These are phyloP conservation scores for Brachionus rubens DNA, from an alignment of 1,140 invertebrate species.

Conservation along the genomic window DNA sequence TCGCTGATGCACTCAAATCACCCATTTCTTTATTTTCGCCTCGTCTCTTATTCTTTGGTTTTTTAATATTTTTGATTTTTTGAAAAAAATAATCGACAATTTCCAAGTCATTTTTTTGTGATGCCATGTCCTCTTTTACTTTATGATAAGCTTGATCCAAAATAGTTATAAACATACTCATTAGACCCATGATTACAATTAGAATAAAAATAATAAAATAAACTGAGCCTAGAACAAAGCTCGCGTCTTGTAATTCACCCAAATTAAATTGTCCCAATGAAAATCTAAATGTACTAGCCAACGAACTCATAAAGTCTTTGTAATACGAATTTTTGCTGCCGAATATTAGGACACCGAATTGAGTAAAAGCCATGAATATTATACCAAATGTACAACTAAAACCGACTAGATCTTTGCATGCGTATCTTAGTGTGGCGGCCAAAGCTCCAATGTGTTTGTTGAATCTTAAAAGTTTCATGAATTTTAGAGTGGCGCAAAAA, in stretches of 20 bases:
- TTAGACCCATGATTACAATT: conserved; percentile 32
- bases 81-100: conserved; percentile 43
- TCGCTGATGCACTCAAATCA: background rate
- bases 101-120: conserved; percentile 28
- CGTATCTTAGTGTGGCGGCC: conserved; percentile 53
- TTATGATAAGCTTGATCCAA: conserved; percentile 34
- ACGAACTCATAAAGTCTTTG: conserved; percentile 52
- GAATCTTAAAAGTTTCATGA: conserved; percentile 62
- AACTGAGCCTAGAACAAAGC: conserved; percentile 17
- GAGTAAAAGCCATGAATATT: conserved; percentile 57
- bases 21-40: background rate
- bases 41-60: background rate
- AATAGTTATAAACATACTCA: conserved; percentile 47
- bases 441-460: conserved; percentile 61
- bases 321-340: conserved; percentile 52
- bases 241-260: conserved; percentile 47
- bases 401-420: conserved; percentile 54
- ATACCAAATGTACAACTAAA: conserved; percentile 58
- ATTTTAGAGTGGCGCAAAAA: conserved; percentile 63
- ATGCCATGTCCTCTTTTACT: conserved; percentile 53
- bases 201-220: conserved; percentile 46
- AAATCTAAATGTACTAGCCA: conserved; percentile 57
- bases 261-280: conserved; percentile 58
- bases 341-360: conserved; percentile 55
- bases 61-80: conserved; percentile 29